phyloP scores from a whole-genome alignment of 2,888 invertebrate genomes.

The Saturnia japonica region DNA sequence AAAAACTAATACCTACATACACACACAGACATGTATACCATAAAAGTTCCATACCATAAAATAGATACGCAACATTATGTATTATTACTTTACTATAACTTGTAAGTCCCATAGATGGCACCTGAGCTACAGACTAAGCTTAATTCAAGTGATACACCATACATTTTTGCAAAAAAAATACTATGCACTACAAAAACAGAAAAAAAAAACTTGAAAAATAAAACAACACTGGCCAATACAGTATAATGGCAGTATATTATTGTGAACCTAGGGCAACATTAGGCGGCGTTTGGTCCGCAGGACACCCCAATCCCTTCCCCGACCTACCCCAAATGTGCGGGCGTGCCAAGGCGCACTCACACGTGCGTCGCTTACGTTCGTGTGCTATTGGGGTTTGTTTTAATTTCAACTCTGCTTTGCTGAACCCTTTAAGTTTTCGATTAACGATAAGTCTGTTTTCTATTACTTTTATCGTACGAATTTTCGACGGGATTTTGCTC shows the following conservation, averaged over 20 bases:
- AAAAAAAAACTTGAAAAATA: neutral
- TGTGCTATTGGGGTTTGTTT: conserved; percentile 31
- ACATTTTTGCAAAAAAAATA: too few species aligned
- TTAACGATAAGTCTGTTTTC: neutral
- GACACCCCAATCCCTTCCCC: conserved; percentile 70
- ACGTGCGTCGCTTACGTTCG: conserved; percentile 21
- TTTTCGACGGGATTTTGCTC: too few species aligned
- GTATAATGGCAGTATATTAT: conserved; percentile 52
- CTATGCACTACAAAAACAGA: too few species aligned
- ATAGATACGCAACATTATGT: too few species aligned
- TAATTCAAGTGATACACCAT: too few species aligned
- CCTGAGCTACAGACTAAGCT: too few species aligned
- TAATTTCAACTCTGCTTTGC: conserved; percentile 25
- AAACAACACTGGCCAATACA: conserved; percentile 35
- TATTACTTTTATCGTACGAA: neutral
- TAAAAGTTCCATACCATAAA: too few species aligned
- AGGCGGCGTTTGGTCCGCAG: conserved; percentile 47
- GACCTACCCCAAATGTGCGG: conserved; percentile 72
- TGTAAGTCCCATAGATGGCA: too few species aligned
- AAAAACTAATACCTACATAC: too few species aligned
- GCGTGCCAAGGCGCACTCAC: conserved; percentile 24
- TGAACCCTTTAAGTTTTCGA: neutral
- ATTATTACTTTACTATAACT: too few species aligned
- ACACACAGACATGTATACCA: too few species aligned
- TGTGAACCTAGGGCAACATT: conserved; percentile 75